These are phyloP conservation scores for Phymanthus crucifer DNA, from an alignment of 92 coral and sea anemone species.

Conservation along the genomic window DNA sequence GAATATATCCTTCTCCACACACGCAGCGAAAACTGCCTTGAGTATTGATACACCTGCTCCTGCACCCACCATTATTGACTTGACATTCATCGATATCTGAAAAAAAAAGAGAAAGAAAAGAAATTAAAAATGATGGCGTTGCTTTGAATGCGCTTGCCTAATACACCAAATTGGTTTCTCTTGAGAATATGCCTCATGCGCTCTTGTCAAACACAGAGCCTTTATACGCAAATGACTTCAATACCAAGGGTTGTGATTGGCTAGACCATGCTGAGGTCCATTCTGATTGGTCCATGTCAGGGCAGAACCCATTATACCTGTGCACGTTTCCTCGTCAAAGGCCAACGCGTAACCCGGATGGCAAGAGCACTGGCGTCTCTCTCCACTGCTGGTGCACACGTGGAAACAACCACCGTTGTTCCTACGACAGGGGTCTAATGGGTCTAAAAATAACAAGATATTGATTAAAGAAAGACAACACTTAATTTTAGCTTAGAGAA, in stretches of 20 bases:
- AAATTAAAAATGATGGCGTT: background rate
- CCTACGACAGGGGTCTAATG: constrained; percentile 38
- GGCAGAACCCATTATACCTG: constrained; percentile 22
- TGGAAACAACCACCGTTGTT: constrained; percentile 84
- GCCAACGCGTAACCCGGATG: constrained; percentile 63
- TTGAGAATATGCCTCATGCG: too few relatives aligned
- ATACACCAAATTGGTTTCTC: too few relatives aligned
- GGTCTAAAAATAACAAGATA: background rate
- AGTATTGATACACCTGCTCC: constrained; percentile 66
- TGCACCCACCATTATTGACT: constrained; percentile 83
- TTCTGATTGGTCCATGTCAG: background rate
- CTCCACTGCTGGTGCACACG: constrained; percentile 47
- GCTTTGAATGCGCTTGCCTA: too few relatives aligned
- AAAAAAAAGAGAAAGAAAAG: background rate
- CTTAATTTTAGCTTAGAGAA: background rate
- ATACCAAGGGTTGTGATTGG: background rate
- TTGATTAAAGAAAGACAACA: background rate
- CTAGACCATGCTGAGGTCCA: background rate
- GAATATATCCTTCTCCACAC: constrained; percentile 69
- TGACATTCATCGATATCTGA: constrained; percentile 81
- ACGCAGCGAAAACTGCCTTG: constrained; percentile 76
- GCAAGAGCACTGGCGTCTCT: constrained; percentile 61
- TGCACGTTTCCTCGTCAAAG: constrained; percentile 70
- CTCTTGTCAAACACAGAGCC: too few relatives aligned
- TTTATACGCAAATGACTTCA: background rate